Evolutionary conservation across 2,888 invertebrate species (phyloP).

Genomic region (Fragum fragum): DNA sequence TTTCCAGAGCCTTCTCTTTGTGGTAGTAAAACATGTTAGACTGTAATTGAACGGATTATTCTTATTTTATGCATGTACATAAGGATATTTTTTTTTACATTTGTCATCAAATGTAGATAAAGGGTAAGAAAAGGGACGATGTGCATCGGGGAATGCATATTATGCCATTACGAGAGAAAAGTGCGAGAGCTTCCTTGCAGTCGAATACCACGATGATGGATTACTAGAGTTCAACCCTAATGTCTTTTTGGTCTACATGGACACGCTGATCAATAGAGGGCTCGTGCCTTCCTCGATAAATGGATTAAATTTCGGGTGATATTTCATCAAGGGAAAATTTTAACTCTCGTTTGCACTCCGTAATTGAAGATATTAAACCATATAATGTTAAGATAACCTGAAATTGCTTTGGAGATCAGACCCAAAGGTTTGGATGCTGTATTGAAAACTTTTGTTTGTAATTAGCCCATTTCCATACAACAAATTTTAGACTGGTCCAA

Average conservation of each 20-base stretch:
- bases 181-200: conserved; percentile 21
- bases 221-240: conserved; percentile 21
- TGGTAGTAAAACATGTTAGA: no score
- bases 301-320: conserved; percentile 26
- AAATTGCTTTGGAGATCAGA: no score
- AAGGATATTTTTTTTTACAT: no score
- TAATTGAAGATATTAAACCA: no score
- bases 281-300: conserved; percentile 22
- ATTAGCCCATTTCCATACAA: no score
- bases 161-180: conserved; percentile 2
- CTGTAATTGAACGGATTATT: no score
- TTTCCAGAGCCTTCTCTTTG: no score
- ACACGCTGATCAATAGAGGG: conserved; percentile 20
- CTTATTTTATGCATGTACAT: no score
- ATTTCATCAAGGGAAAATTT: conserved; percentile 21
- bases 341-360: not conserved
- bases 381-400: no score
- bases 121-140: conserved; percentile 4
- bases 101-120: not conserved
- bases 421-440: no score
- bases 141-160: conserved; percentile 19
- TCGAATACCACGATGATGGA: conserved; percentile 29
- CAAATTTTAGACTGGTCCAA: no score
- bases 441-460: no score
- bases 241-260: conserved; percentile 35